Base-by-base conservation (phyloP, 2,113 vertebrate species). In the Atrichornis clamosus region DNA sequence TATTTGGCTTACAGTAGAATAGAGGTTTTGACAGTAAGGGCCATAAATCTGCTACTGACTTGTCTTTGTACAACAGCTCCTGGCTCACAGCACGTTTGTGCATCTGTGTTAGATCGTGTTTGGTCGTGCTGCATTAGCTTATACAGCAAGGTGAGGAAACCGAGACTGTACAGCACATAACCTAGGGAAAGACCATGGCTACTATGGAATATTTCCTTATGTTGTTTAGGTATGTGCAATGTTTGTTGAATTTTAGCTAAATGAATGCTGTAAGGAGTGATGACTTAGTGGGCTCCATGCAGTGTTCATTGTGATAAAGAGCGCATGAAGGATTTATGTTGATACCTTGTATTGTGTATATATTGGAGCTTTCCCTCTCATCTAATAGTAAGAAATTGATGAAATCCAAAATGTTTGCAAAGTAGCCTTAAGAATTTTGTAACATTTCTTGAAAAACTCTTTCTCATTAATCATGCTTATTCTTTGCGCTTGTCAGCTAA, bases 51-150 rank as follows among this genome's bases (percentile, higher is more conserved):
- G n/a, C 35, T 74, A 23, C 44, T 68, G 69, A 39, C 13, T 75
- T 19, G 0, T 52, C 44, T 73, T 60, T 90, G 18, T 62, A 4
- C 33, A 27, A 6, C 56, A 84, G 55, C 30, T 81, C 59, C 56
- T 82, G 50, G 39, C 82, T 84, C n/a, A 5, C 26, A 41, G 84
- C 23, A 13, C 24, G 3, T 15, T 84, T 35, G 39, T 50, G 24
- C 14, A 1, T 33, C 42, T 77, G 11, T 60, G 28, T 44, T 41
- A 44, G 37, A 8, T 60, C 0, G 0, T 27, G n/a, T 73, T 76
- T 77, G 77, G 41, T 69, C 12, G 9, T 46, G 62, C 32, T 58
- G 35, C 27, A 32, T 64, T 58, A 41, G 4, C 12, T 63, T 16
- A 3, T 5, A 23, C 32, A 49, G 15, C 6, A 4, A 39, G 47